A percentile compares a stretch with the other conserved stretches of the same genome.
phyloP scores from a whole-genome alignment of 2,797 vertebrate genomes.

The Anomalospiza imberbis region DNA sequence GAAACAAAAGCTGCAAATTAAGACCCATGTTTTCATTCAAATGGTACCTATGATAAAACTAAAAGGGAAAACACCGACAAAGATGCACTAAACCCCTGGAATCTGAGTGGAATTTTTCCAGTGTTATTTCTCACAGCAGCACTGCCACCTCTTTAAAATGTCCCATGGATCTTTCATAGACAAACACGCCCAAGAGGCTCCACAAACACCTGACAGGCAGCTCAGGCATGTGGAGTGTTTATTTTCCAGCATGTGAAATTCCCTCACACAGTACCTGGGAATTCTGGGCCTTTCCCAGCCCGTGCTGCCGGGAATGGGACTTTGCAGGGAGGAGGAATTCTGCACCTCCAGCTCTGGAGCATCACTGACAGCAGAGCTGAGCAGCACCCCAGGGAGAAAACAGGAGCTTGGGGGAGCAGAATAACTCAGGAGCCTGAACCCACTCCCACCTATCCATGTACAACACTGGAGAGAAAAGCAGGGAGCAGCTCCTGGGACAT shows the following conservation, averaged over 20 bases:
- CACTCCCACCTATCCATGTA: neutral
- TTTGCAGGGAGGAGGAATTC: neutral
- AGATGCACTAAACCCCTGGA: neutral
- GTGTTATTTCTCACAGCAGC: neutral
- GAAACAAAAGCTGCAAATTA: neutral
- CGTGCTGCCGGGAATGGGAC: neutral
- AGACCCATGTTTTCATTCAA: neutral
- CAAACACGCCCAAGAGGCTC: neutral
- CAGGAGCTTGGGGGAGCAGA: neutral
- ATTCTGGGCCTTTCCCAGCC: neutral
- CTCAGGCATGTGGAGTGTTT: neutral
- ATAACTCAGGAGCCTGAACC: neutral
- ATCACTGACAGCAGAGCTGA: neutral
- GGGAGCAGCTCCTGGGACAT: neutral
- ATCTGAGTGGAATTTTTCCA: neutral
- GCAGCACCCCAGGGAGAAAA: neutral
- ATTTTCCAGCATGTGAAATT: neutral
- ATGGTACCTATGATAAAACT: neutral
- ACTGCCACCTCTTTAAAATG: neutral
- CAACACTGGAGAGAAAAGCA: neutral
- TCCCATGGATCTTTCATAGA: neutral
- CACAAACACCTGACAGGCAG: neutral
- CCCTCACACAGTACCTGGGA: fast-evolving
- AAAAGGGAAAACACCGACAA: neutral
- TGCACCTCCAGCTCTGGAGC: neutral